Evolutionary conservation across 2,797 vertebrate species (phyloP), one percentile per base, ranked within the genome.

Genomic region (Enteromius mattozi): DNA sequence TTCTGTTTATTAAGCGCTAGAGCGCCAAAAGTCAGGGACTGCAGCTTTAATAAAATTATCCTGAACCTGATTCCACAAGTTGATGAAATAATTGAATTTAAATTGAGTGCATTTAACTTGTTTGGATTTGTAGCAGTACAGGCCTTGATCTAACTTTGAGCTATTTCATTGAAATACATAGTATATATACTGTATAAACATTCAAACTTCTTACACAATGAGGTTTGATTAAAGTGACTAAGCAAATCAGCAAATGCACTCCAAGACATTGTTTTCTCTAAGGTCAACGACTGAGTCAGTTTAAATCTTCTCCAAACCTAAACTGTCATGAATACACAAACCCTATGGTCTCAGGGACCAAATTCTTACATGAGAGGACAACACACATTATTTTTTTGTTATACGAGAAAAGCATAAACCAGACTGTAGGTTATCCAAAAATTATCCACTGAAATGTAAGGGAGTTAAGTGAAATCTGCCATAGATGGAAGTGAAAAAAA

Each of bases 291-390:
- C 4, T 21, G 59, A 61, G 24, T 78, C 24, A 45, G 6, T 78
- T 42, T 30, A 33, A 63, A 78, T 65, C 24, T 47, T 63, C 5
- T 47, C 3, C 17, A 78, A 76, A 37, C 74, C 56, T 63, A 78
- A 42, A 63, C 56, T 78, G 37, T 42, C 16, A 78, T 59, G 54
- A 40, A 24, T 30, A 42, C 40, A 42, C 35, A 45, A 63, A 78
- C 40, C 56, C 4, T 12, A 45, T 65, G 40, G 27, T 14, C 9
- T 14, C 24, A 63, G 27, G 56, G 16, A 27, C 16, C n/a, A 78
- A 17, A 61, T 21, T 37, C 17, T 54, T 75, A 75, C n/a, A n/a
- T 30, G 10, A 61, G n/a, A 24, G 56, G n/a, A 4, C 9, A 59
- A 59, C 56, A 24, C 13, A 17, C 7, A 4, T 6, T 9, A 10